A percentile compares a stretch with the other conserved stretches of the same genome.
These are phyloP conservation scores for Poecilia velifera DNA, from an alignment of 2,797 vertebrate genomes.

Conservation along the genomic window DNA sequence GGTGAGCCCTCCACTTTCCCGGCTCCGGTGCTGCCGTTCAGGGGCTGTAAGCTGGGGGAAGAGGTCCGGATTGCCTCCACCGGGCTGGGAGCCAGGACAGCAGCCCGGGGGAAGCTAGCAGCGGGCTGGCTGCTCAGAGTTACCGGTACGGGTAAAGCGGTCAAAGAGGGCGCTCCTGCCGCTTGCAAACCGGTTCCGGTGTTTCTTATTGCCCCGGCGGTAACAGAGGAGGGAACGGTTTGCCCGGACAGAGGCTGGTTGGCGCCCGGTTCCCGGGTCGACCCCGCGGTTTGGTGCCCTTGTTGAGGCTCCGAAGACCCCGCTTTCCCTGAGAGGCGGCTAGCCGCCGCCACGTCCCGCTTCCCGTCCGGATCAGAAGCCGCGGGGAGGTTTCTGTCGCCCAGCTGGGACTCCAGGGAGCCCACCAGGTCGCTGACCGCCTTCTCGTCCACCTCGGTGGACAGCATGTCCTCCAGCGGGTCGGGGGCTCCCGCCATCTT, in stretches of 20 bases:
- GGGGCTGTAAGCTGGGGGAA: constrained; percentile 70
- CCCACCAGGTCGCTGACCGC: constrained; percentile 88
- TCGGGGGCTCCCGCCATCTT: constrained; percentile 85
- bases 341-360: constrained; percentile 65
- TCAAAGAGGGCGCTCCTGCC: constrained; percentile 66
- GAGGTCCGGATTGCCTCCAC: constrained; percentile 53
- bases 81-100: constrained; percentile 54
- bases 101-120: constrained; percentile 70
- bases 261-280: constrained; percentile 69
- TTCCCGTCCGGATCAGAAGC: constrained; percentile 63
- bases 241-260: constrained; percentile 68
- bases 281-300: constrained; percentile 77
- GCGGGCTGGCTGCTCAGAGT: constrained; percentile 73
- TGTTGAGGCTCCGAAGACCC: constrained; percentile 79
- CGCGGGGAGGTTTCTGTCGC: constrained; percentile 72
- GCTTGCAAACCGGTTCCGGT: constrained; percentile 69
- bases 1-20: constrained; percentile 68
- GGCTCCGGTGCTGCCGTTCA: constrained; percentile 74
- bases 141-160: constrained; percentile 66
- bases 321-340: constrained; percentile 80
- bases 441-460: constrained; percentile 89
- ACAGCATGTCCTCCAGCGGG: constrained; percentile 88
- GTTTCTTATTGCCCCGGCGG: constrained; percentile 59
- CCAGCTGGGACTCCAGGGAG: constrained; percentile 86
- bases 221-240: constrained; percentile 62